Evolutionary conservation across 2,797 vertebrate species (phyloP).

Genomic region (Cynodonichthys magdalenae): DNA sequence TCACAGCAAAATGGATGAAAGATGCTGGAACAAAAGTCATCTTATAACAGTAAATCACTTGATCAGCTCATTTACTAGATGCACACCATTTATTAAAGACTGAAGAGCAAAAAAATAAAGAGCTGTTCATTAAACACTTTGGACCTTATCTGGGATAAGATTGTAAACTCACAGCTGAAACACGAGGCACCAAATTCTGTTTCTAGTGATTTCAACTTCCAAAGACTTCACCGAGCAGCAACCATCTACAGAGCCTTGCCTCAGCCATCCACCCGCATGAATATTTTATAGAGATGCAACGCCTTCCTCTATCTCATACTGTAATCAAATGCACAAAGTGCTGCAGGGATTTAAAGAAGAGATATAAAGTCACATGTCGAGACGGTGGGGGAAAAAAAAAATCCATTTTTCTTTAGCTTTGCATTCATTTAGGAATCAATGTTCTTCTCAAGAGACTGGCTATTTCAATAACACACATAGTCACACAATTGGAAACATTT

Average conservation of each 20-base stretch:
- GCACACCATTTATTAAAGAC: constrained; percentile 61
- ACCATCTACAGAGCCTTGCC: constrained; percentile 69
- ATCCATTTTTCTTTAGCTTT: constrained; percentile 79
- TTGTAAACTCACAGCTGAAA: constrained; percentile 12
- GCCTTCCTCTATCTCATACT: constrained; percentile 75
- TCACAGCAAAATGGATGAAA: constrained; percentile 62
- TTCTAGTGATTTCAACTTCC: constrained; percentile 63
- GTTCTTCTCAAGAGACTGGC: constrained; percentile 72
- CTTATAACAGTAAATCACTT: constrained; percentile 69
- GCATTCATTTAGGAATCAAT: constrained; percentile 85
- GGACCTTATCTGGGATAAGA: constrained; percentile 21
- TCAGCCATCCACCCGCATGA: constrained; percentile 76
- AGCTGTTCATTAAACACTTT: constrained; percentile 46
- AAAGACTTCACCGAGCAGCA: constrained; percentile 73
- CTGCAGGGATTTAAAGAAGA: constrained; percentile 80
- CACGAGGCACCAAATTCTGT: constrained; percentile 51
- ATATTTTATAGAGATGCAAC: constrained; percentile 88
- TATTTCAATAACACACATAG: constrained; percentile 58
- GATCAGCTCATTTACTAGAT: constrained; percentile 67
- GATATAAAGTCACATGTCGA: constrained; percentile 80
- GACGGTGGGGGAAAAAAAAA: constrained; percentile 46
- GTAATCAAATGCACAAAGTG: constrained; percentile 83
- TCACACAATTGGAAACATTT: constrained; percentile 52
- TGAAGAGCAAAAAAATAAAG: constrained; percentile 13
- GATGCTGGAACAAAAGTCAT: constrained; percentile 66